phyloP scores from a whole-genome alignment of 2,888 invertebrate genomes.

The Drosophila maculinotata region DNA sequence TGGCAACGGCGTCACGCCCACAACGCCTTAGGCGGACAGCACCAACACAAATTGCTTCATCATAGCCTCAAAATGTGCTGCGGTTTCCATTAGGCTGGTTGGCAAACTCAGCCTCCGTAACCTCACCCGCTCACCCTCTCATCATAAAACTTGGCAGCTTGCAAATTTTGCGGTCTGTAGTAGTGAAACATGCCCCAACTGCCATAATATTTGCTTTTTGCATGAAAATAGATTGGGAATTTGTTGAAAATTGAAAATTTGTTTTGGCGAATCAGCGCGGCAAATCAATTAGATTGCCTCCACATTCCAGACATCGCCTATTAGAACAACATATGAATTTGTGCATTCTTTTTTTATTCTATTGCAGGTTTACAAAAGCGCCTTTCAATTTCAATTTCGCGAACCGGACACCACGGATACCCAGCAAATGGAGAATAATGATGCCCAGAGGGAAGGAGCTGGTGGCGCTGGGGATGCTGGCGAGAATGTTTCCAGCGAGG shows the following conservation, averaged over 20 bases:
- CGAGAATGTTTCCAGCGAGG: slow-evolving; percentile 63
- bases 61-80: slow-evolving; percentile 78
- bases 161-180: slow-evolving; percentile 72
- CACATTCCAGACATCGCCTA: slow-evolving; percentile 31
- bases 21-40: slow-evolving; percentile 64
- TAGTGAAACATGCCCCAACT: slow-evolving; percentile 37
- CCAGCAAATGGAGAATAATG: slow-evolving; percentile 72
- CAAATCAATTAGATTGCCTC: slow-evolving; percentile 78
- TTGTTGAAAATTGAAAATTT: slow-evolving; percentile 63
- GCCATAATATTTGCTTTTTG: slow-evolving; percentile 73
- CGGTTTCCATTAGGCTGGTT: slow-evolving; percentile 75
- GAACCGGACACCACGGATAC: slow-evolving; percentile 80
- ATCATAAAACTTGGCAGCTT: slow-evolving; percentile 59
- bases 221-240: slow-evolving; percentile 77
- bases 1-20: slow-evolving; percentile 41
- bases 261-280: slow-evolving; percentile 59
- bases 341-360: slow-evolving; percentile 18
- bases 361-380: slow-evolving; percentile 82
- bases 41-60: slow-evolving; percentile 75
- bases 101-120: slow-evolving; percentile 5
- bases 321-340: slow-evolving; percentile 47
- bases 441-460: slow-evolving; percentile 48
- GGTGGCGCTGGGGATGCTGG: slow-evolving; percentile 45
- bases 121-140: slow-evolving; percentile 1
- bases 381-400: slow-evolving; percentile 85